phyloP scores from a whole-genome alignment of 2,888 invertebrate genomes.

The Synanthedon vespiformis region DNA sequence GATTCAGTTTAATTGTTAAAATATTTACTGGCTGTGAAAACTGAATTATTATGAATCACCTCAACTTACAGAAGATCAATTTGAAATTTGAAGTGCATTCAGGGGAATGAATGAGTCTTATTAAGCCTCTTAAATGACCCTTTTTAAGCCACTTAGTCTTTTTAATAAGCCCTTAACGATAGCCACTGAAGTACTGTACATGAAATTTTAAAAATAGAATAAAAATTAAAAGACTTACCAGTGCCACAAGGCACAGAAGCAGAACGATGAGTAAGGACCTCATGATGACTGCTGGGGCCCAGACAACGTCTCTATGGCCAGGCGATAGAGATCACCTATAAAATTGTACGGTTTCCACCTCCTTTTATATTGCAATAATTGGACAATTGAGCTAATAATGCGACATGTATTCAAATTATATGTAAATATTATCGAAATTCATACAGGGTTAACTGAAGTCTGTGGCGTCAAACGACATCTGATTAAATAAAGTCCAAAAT shows the following conservation, averaged over 20 bases:
- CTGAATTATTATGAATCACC: no score
- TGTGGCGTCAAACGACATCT: background rate
- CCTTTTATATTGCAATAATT: background rate
- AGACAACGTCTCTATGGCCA: conserved; percentile 18
- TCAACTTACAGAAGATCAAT: no score
- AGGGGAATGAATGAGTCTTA: no score
- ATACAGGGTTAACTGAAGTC: background rate
- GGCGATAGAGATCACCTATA: conserved; percentile 6
- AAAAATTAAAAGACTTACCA: background rate
- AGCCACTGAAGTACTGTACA: no score
- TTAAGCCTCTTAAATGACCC: no score
- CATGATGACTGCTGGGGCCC: conserved; percentile 13
- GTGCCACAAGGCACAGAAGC: background rate
- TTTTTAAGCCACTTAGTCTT: no score
- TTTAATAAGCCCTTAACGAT: no score
- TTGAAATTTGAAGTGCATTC: no score
- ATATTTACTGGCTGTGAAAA: no score
- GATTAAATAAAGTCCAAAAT: background rate
- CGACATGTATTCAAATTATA: background rate
- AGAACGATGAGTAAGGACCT: conserved; percentile 3
- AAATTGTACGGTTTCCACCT: background rate
- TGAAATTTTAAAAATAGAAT: no score
- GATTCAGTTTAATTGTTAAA: no score
- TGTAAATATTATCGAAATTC: background rate
- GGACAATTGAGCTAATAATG: background rate